A percentile compares a stretch with the other conserved stretches of the same genome.
Evolutionary conservation across 2,888 invertebrate species (phyloP).

Genomic region (Polyommatus icarus): DNA sequence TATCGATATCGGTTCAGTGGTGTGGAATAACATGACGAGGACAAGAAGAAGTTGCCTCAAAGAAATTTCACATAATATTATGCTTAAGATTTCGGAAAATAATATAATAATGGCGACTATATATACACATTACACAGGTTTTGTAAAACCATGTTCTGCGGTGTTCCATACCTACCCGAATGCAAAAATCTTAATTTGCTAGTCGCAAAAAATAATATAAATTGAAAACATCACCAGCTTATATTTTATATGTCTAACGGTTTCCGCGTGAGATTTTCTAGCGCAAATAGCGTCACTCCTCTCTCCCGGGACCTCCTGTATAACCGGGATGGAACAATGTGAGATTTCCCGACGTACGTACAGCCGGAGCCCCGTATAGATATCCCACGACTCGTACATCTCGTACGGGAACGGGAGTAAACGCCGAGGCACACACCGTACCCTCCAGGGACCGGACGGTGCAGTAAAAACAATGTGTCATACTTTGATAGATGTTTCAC

Average conservation of each 20-base stretch:
- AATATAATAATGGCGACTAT: too few relatives aligned
- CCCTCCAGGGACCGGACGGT: conserved; percentile 30
- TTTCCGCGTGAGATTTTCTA: background rate
- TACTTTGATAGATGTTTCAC: conserved; percentile 67
- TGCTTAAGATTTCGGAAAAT: too few relatives aligned
- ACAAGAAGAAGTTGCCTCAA: too few relatives aligned
- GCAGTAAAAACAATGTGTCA: conserved; percentile 70
- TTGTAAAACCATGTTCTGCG: too few relatives aligned
- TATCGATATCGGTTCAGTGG: too few relatives aligned
- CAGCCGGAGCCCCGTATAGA: background rate
- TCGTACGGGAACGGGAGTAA: background rate
- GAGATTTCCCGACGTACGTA: conserved; percentile 34
- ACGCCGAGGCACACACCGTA: background rate
- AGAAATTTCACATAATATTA: too few relatives aligned
- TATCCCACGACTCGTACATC: background rate
- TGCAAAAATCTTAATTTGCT: background rate
- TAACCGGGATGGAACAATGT: conserved; percentile 4
- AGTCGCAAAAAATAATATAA: background rate
- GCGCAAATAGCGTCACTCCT: background rate
- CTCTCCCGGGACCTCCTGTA: background rate
- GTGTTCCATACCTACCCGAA: background rate
- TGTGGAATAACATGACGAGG: too few relatives aligned
- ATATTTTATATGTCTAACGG: background rate
- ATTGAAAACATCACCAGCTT: background rate
- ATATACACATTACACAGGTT: too few relatives aligned